Conservation (phyloP, 2,888 invertebrate species). For the Ophion costatus region DNA sequence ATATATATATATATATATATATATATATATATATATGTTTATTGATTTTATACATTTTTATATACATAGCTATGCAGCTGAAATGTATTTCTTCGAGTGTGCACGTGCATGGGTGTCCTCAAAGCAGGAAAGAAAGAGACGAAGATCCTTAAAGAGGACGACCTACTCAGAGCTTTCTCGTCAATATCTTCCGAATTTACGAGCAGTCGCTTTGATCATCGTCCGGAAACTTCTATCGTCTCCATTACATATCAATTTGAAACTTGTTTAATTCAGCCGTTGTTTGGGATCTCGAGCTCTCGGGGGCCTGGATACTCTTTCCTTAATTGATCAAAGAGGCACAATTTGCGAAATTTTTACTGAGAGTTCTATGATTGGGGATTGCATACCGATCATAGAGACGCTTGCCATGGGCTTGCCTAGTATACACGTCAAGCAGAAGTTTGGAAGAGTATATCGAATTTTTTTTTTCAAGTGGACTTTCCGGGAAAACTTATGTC, state of each 20-base stretch:
- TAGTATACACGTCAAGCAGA: not conserved
- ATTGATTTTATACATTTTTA: no score
- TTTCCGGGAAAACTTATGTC: no score
- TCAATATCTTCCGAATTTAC: not conserved
- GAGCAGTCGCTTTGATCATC: slow-evolving; percentile 1
- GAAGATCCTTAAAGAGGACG: not conserved
- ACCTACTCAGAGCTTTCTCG: not conserved
- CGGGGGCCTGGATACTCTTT: not conserved
- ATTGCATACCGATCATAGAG: not conserved
- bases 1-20: no score
- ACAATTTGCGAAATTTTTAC: not conserved
- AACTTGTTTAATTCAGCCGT: not conserved
- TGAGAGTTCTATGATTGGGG: not conserved
- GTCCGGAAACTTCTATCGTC: not conserved
- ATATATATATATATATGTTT: no score
- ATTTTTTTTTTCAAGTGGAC: no score
- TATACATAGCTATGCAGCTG: no score
- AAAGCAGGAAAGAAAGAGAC: not conserved
- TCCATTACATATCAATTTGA: slow-evolving; percentile 16
- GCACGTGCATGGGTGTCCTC: not conserved
- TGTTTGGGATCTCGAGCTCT: not conserved
- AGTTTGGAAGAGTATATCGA: not conserved
- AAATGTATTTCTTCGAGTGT: not conserved
- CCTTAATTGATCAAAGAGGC: slow-evolving; percentile 8
- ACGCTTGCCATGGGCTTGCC: not conserved